Conservation (phyloP, 2,797 vertebrate species). For the Pogoniulus pusillus region DNA sequence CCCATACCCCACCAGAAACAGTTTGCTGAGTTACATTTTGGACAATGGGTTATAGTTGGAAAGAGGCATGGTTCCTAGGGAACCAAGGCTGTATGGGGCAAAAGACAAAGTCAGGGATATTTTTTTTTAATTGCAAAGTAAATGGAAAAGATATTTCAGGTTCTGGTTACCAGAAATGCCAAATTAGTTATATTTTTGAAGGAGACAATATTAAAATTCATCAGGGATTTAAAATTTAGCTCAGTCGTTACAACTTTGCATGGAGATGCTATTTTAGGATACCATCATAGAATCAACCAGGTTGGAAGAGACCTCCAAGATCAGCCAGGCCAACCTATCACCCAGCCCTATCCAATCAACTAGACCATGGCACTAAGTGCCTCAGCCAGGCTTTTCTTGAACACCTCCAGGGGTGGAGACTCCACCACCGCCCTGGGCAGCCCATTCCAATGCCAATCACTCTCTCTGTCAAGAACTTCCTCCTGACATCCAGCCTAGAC, state of each 20-base stretch:
- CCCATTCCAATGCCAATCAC: no score
- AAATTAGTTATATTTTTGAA: constrained; percentile 9
- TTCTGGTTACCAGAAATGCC: constrained; percentile 1
- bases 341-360: no score
- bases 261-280: constrained; percentile 6
- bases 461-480: no score
- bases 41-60: background rate
- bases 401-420: no score
- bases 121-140: background rate
- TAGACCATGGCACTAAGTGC: no score
- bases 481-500: no score
- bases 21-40: background rate
- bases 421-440: no score
- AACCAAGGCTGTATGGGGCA: background rate
- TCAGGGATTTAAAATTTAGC: constrained; percentile 44
- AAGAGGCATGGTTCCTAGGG: background rate
- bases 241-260: background rate
- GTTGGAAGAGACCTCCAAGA: no score
- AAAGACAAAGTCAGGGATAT: background rate
- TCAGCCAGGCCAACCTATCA: no score
- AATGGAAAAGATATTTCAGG: background rate
- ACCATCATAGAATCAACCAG: no score
- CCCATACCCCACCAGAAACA: background rate
- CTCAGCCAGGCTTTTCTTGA: no score
- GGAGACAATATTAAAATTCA: constrained; percentile 33